Conservation (phyloP, 2,888 invertebrate genomes). For the Volucella inanis region DNA sequence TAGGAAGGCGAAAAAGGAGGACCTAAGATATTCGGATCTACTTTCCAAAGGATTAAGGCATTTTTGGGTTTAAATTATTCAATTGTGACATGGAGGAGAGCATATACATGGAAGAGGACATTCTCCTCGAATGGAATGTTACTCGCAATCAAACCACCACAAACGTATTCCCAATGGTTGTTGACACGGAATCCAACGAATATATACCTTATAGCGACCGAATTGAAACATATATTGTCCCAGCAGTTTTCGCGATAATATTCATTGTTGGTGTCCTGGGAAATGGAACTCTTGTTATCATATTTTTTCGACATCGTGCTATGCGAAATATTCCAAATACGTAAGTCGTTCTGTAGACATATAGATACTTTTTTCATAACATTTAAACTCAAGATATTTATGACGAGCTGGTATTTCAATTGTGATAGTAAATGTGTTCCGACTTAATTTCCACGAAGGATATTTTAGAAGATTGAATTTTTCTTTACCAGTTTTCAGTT, state of each 20-base stretch:
- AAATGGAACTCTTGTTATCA: slow-evolving; percentile 93
- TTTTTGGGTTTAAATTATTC: slow-evolving; percentile 12
- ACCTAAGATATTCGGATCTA: neutral
- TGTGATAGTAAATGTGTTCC: neutral
- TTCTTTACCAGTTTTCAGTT: slow-evolving; percentile 6
- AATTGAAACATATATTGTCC: slow-evolving; percentile 94
- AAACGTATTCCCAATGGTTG: neutral
- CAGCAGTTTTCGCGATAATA: slow-evolving; percentile 92
- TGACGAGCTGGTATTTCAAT: neutral
- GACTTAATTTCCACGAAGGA: neutral
- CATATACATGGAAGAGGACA: slow-evolving; percentile 51
- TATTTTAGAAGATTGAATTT: neutral
- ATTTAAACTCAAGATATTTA: slow-evolving; percentile 21
- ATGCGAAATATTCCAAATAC: slow-evolving; percentile 97
- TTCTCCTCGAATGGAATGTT: slow-evolving; percentile 44
- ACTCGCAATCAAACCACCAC: slow-evolving; percentile 30
- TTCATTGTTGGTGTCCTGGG: slow-evolving; percentile 95
- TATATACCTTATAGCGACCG: slow-evolving; percentile 88
- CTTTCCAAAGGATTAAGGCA: neutral
- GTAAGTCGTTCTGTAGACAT: slow-evolving; percentile 84
- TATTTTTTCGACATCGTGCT: slow-evolving; percentile 91
- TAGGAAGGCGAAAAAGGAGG: neutral
- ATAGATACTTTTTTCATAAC: neutral
- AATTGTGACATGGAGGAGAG: slow-evolving; percentile 55
- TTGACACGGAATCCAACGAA: slow-evolving; percentile 48